Percentiles rank a stretch among this genome's conserved stretches.
phyloP scores from a whole-genome alignment of 2,113 vertebrate genomes.

The Seriola quinqueradiata region DNA sequence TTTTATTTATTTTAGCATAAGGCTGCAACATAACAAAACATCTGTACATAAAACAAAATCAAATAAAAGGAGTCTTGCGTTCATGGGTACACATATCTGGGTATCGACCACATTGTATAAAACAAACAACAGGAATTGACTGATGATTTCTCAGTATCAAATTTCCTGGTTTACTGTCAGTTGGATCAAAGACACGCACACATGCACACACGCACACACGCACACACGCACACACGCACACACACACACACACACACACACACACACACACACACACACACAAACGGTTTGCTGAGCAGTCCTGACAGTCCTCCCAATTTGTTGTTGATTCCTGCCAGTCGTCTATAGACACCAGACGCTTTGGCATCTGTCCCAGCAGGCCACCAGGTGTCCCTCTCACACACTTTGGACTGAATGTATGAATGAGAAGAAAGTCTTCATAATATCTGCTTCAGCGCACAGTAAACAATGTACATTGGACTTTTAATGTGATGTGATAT shows the following conservation, averaged over 20 bases:
- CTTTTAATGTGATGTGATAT: background rate
- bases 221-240: background rate
- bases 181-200: background rate
- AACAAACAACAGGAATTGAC: background rate
- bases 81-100: background rate
- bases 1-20: no score
- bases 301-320: background rate
- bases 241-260: background rate
- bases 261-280: background rate
- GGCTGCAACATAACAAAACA: no score
- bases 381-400: background rate
- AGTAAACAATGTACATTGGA: background rate
- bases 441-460: background rate
- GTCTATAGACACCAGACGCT: no score
- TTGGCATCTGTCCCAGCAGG: background rate
- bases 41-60: background rate
- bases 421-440: background rate
- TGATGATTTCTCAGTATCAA: constrained; percentile 26
- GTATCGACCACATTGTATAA: background rate
- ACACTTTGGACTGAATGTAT: background rate
- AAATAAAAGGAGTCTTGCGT: background rate
- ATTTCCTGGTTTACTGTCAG: background rate
- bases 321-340: background rate
- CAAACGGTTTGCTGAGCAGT: no score
- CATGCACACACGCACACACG: no score